Base-by-base conservation (phyloP, 2,113 vertebrate genomes). In the Bufo gargarizans region DNA sequence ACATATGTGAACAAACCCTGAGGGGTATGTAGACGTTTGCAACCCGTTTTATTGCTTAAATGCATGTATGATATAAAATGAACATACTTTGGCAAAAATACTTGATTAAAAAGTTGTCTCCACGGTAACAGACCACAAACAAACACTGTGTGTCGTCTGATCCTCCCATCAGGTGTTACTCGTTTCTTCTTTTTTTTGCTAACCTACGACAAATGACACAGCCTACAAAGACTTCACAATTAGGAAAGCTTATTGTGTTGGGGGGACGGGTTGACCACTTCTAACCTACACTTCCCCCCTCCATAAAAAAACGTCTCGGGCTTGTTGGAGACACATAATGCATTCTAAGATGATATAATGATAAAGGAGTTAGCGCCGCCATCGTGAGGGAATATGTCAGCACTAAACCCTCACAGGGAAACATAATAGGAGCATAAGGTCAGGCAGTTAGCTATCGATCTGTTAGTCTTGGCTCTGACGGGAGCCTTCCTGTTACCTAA, bases 391-490 rank as follows among this genome's bases (percentile, higher is more conserved):
- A 50, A 20, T 20, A 45, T 59, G 22, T 81, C 78, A 81, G 14
- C 56, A 9, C n/a, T 4, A 17, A 61, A 43, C 9, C 55, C 11
- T 81, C 22, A 10, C 6, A 20, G 17, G 43, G 33, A 45, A 61
- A 19, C 22, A 2, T 49, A 69, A 82, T 19, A 65, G 12, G 59
- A 53, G 3, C 67, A 43, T 7, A 50, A 53, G 20, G 20, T 50
- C 22, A 50, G 6, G 45, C 43, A 67, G 13, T 67, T 47, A 47
- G 33, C 17, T 65, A 82, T 19, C 6, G 45, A 49, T 78, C 7
- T 86, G 85, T 86, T 86, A 22, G 85, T 78, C 20, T 86, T 86
- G 85, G 85, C 85, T 45, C 56, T 81, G 78, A 19, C 6, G 17
- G 14, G 43, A 86, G 61, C 58, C 45, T n/a, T 85, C 65, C 45